Conservation (phyloP, 1,140 invertebrate species). For the Trachymyrmex septentrionalis region DNA sequence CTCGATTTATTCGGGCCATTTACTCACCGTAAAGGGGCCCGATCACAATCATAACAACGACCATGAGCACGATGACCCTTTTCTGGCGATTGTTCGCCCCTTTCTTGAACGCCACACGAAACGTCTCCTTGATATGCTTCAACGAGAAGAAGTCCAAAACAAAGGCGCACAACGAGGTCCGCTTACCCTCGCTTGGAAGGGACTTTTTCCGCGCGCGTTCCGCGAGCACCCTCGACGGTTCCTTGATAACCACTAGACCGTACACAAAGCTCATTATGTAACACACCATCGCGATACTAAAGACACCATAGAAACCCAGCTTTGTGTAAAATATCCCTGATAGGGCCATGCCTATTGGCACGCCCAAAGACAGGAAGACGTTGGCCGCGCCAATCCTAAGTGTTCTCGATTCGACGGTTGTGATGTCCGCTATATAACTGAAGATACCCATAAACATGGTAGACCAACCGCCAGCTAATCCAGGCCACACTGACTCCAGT, state of each 20-base stretch:
- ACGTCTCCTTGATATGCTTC: constrained; percentile 91
- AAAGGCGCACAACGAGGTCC: constrained; percentile 82
- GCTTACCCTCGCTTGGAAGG: constrained; percentile 65
- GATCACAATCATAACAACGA: constrained; percentile 94
- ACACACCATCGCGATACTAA: constrained; percentile 90
- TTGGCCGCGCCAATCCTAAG: constrained; percentile 94
- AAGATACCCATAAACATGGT: constrained; percentile 96
- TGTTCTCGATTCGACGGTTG: constrained; percentile 92
- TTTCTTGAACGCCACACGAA: constrained; percentile 91
- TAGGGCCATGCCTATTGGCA: constrained; percentile 92
- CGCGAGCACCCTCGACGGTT: constrained; percentile 84
- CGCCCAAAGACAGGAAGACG: constrained; percentile 92
- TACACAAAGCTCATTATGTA: constrained; percentile 92
- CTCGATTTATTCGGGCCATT: neutral
- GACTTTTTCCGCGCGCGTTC: constrained; percentile 54
- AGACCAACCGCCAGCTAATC: constrained; percentile 94
- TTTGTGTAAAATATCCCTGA: constrained; percentile 90
- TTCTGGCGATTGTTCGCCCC: constrained; percentile 91
- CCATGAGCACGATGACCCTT: constrained; percentile 91
- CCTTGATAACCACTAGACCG: constrained; percentile 89
- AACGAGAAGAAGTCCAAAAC: constrained; percentile 90
- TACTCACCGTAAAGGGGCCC: constrained; percentile 92
- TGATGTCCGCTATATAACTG: constrained; percentile 95
- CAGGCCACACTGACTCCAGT: constrained; percentile 92
- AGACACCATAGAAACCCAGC: constrained; percentile 93